These are phyloP conservation scores for Onychorhynchus coronatus DNA, from an alignment of 2,113 vertebrate genomes.

Conservation along the genomic window DNA sequence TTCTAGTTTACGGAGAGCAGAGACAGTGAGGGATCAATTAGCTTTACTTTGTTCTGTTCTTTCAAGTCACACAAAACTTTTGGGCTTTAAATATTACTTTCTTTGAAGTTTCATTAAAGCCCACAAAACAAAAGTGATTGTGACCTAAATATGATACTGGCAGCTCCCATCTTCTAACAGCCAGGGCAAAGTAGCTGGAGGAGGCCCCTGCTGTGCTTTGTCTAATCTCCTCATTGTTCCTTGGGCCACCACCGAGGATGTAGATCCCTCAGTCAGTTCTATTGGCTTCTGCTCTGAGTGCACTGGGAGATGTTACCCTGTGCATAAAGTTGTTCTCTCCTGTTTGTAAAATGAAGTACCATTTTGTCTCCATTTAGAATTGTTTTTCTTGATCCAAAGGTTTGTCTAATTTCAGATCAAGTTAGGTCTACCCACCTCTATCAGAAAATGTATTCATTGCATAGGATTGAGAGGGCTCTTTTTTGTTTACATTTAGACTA, in stretches of 20 bases:
- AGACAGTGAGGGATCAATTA: not conserved
- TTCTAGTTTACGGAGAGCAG: not conserved
- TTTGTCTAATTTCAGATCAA: not conserved
- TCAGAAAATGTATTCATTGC: not conserved
- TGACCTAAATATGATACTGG: not conserved
- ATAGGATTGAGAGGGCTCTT: not conserved
- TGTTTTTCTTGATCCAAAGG: not conserved
- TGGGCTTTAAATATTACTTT: not conserved
- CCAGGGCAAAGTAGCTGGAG: not conserved
- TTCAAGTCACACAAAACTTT: not conserved
- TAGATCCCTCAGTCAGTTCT: not conserved
- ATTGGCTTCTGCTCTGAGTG: not conserved
- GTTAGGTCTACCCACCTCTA: not conserved
- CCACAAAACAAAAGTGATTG: not conserved
- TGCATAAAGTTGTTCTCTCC: not conserved
- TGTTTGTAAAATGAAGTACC: not conserved
- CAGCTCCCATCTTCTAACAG: not conserved
- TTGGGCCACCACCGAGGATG: not conserved
- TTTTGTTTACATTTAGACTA: not conserved
- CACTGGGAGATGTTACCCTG: not conserved
- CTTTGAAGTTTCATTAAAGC: not conserved
- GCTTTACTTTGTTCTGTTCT: not conserved
- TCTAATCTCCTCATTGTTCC: not conserved
- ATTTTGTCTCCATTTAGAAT: not conserved
- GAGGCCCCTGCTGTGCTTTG: not conserved